These are phyloP conservation scores for Hemaris fuciformis DNA, from an alignment of 2,888 invertebrate genomes.

Conservation along the genomic window DNA sequence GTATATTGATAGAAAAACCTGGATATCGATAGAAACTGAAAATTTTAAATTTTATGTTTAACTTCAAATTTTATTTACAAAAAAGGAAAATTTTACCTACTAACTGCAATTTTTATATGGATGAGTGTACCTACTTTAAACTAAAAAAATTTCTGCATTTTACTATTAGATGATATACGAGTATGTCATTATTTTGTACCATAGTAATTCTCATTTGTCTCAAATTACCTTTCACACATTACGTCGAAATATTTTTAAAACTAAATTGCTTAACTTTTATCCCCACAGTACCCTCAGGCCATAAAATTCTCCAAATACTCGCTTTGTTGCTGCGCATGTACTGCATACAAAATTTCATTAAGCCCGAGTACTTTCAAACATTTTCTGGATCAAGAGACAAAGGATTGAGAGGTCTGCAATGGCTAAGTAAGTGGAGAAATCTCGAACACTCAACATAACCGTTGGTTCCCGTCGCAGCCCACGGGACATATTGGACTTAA, in stretches of 20 bases:
- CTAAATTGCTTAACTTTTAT: not conserved
- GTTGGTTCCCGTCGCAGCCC: not conserved
- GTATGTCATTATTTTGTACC: too few relatives aligned
- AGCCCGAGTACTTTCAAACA: not conserved
- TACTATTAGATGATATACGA: too few relatives aligned
- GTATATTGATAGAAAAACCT: too few relatives aligned
- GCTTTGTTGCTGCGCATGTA: not conserved
- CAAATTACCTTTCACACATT: too few relatives aligned
- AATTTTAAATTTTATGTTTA: too few relatives aligned
- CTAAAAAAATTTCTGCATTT: too few relatives aligned
- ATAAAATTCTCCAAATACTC: not conserved
- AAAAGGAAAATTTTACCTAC: too few relatives aligned
- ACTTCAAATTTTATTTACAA: too few relatives aligned
- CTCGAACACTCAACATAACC: not conserved
- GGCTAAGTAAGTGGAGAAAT: not conserved
- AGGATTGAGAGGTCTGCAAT: not conserved
- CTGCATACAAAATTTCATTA: not conserved
- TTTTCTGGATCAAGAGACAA: not conserved
- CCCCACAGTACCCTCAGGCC: not conserved
- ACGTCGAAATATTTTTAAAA: not conserved
- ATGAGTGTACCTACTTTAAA: too few relatives aligned
- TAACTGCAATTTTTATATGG: too few relatives aligned
- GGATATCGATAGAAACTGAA: too few relatives aligned
- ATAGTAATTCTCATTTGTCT: too few relatives aligned
- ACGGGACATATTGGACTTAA: slow-evolving; percentile 13